Conservation (phyloP, 1,140 invertebrate species). For the Antheraea pernyi region DNA sequence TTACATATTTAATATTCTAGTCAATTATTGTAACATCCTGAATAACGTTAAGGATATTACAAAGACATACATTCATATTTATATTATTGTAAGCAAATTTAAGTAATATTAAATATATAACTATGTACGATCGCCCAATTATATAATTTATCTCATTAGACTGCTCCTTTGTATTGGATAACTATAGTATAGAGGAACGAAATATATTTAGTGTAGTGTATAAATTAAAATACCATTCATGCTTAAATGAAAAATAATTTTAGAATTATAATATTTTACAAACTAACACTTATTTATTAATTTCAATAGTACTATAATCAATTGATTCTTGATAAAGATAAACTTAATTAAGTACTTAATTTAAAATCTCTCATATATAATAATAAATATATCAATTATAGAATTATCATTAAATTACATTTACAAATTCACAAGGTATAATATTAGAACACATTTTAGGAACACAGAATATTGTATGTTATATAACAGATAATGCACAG, state of each 20-base stretch:
- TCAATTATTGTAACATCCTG: conserved; percentile 58
- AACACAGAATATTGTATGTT: conserved; percentile 5
- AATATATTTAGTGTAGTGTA: neutral
- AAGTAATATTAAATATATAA: conserved; percentile 1
- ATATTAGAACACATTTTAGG: conserved; percentile 2
- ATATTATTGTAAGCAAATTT: conserved; percentile 13
- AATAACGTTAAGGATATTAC: conserved; percentile 15
- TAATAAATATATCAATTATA: neutral
- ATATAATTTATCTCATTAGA: neutral
- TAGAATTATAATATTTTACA: conserved; percentile 1
- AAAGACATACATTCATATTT: conserved; percentile 10
- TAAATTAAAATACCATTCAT: neutral
- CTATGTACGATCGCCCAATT: conserved; percentile 1
- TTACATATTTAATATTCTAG: conserved; percentile 44
- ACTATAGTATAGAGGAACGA: neutral
- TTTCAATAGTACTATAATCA: neutral
- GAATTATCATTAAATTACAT: neutral
- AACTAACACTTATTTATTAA: conserved; percentile 1
- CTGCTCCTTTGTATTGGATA: neutral
- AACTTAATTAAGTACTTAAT: conserved; percentile 3
- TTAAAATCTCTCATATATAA: neutral
- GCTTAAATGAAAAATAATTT: too few species aligned
- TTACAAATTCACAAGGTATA: neutral
- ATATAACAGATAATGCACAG: conserved; percentile 9
- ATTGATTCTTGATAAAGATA: neutral